These are phyloP conservation scores for Botrylloides violaceus DNA, from an alignment of 23 tunicate species.

Conservation along the genomic window DNA sequence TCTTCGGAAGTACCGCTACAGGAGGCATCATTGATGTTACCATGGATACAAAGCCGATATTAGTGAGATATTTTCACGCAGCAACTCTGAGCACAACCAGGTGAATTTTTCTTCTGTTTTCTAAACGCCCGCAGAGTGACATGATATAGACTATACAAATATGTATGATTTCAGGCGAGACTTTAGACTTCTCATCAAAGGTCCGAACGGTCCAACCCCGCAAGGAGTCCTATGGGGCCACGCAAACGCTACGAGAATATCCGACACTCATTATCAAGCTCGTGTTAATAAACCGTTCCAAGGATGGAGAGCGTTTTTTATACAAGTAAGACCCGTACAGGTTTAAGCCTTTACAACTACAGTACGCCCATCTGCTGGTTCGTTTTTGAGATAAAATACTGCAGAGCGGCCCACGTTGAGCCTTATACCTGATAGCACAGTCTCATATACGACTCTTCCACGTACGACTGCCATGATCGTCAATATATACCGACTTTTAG, in stretches of 20 bases:
- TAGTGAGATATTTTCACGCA: conserved; percentile 42
- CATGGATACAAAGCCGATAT: conserved; percentile 50
- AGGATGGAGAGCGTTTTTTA: conserved; percentile 78
- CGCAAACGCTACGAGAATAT: conserved; percentile 28
- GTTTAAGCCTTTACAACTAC: too few species aligned
- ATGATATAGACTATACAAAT: not conserved
- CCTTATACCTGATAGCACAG: too few species aligned
- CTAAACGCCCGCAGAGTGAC: not conserved
- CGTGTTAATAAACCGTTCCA: conserved; percentile 42
- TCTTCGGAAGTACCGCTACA: conserved; percentile 60
- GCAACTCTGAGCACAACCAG: conserved; percentile 5
- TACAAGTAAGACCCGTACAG: conserved; percentile 45
- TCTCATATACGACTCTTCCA: too few species aligned
- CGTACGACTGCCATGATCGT: too few species aligned
- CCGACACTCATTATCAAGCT: conserved; percentile 38
- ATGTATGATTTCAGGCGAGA: conserved; percentile 41
- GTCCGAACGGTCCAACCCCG: conserved; percentile 39
- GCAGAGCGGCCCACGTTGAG: too few species aligned
- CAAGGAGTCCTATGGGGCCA: conserved; percentile 60
- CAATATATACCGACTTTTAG: too few species aligned
- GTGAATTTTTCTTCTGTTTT: too few species aligned
- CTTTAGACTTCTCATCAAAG: conserved; percentile 59
- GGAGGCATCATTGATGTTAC: conserved; percentile 87
- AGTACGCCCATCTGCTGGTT: too few species aligned
- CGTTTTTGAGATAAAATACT: too few species aligned